Percentiles rank a stretch among this genome's conserved stretches.
phyloP scores from a whole-genome alignment of 2,797 vertebrate genomes.

The Manis crassicaudata region DNA sequence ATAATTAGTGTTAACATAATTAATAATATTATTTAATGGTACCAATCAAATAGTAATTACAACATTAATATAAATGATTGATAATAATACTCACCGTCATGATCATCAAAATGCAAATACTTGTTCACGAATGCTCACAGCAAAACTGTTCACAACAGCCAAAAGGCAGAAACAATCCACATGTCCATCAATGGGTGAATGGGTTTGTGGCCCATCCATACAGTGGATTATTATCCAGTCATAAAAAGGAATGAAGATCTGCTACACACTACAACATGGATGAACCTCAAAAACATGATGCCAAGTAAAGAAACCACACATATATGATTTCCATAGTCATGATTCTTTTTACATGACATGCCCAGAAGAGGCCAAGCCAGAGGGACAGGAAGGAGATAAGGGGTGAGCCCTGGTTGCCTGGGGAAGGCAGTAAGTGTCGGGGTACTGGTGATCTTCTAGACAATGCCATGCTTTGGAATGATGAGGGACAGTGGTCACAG shows the following conservation, averaged over 20 bases:
- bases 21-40: background rate
- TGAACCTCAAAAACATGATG: fast-evolving
- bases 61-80: background rate
- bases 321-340: background rate
- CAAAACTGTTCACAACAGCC: fast-evolving
- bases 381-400: background rate
- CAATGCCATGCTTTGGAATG: too few relatives aligned
- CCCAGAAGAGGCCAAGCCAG: fast-evolving
- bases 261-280: fast-evolving
- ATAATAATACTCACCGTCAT: background rate
- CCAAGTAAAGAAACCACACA: fast-evolving
- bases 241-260: background rate
- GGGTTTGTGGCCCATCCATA: fast-evolving
- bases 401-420: fast-evolving
- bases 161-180: background rate
- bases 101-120: background rate
- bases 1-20: background rate
- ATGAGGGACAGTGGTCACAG: too few relatives aligned
- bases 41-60: background rate
- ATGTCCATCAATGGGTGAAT: fast-evolving
- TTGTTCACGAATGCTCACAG: fast-evolving
- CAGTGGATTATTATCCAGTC: background rate
- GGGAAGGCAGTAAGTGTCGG: fast-evolving
- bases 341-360: background rate
- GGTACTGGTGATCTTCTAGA: fast-evolving